Evolutionary conservation across 2,797 vertebrate genomes (phyloP).

Genomic region (Nothura maculosa): DNA sequence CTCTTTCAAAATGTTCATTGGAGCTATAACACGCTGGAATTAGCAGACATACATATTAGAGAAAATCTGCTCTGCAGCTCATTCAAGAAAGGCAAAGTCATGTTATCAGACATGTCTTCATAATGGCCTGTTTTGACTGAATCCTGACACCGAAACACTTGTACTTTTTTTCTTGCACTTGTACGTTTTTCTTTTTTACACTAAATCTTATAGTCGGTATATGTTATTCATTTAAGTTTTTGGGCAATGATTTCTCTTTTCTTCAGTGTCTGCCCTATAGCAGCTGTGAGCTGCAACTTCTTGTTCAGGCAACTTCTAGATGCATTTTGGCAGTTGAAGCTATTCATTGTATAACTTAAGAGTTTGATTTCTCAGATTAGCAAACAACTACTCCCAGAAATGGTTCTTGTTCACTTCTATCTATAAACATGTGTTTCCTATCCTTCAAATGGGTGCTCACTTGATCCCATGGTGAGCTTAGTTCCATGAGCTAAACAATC

Average conservation of each 20-base stretch:
- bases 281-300: not conserved
- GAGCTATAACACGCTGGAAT: not conserved
- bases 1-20: not conserved
- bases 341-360: not conserved
- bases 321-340: not conserved
- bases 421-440: not conserved
- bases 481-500: not conserved
- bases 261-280: not conserved
- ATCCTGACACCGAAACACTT: not conserved
- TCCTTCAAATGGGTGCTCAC: not conserved
- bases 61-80: not conserved
- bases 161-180: not conserved
- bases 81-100: not conserved
- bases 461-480: not conserved
- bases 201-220: not conserved
- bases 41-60: not conserved
- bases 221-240: not conserved
- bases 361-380: not conserved
- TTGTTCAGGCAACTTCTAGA: slow-evolving; percentile 6
- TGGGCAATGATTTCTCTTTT: not conserved
- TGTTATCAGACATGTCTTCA: not conserved
- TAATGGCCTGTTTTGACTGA: not conserved
- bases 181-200: not conserved
- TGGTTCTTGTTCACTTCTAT: not conserved
- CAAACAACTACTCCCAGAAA: not conserved